Conservation (phyloP, 2,113 vertebrate species). For the Grammatotria lemairii region DNA sequence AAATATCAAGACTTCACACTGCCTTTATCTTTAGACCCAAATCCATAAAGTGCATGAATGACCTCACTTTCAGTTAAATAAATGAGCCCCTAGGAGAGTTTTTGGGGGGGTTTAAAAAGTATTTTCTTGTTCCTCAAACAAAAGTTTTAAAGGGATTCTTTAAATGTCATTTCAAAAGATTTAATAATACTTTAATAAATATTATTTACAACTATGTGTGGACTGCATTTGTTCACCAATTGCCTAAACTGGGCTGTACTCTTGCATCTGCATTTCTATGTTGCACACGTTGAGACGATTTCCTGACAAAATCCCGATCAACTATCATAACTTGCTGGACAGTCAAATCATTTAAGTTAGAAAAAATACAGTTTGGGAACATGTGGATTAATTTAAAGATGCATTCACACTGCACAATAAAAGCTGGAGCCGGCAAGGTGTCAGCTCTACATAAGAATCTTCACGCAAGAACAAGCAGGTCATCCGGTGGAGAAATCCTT, state of each 20-base stretch:
- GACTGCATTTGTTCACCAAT: background rate
- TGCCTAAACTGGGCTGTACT: background rate
- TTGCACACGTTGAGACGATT: background rate
- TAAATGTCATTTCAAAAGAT: background rate
- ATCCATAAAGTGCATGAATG: conserved; percentile 25
- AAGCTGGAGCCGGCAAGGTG: background rate
- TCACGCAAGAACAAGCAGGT: background rate
- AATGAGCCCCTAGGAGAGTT: background rate
- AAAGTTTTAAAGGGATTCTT: background rate
- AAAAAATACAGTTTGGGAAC: background rate
- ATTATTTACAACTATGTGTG: background rate
- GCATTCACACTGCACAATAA: background rate
- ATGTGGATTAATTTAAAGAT: background rate
- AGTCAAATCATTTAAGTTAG: background rate
- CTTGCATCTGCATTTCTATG: background rate
- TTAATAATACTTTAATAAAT: background rate
- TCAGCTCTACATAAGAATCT: background rate
- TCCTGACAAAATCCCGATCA: background rate
- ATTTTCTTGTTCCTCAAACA: background rate
- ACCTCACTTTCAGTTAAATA: conserved; percentile 10
- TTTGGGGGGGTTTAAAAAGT: background rate
- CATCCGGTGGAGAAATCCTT: background rate
- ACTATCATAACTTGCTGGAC: background rate
- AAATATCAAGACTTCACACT: conserved; percentile 40
- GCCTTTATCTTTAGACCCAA: conserved; percentile 41